Evolutionary conservation across 1,140 invertebrate species (phyloP).

Genomic region (Wasmannia auropunctata): DNA sequence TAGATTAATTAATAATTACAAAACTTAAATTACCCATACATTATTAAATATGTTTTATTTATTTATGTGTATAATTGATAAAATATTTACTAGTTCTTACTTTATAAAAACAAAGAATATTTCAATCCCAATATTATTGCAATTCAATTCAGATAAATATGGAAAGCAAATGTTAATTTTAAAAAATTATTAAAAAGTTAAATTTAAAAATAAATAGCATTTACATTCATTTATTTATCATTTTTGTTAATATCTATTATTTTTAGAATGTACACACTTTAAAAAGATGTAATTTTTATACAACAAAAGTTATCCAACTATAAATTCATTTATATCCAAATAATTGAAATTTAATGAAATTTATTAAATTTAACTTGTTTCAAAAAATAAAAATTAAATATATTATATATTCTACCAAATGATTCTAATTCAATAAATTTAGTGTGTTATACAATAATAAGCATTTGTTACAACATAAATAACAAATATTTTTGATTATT

Average conservation of each 20-base stretch:
- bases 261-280: neutral
- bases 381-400: constrained; percentile 1
- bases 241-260: neutral
- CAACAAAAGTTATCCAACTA: neutral
- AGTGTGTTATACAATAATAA: constrained; percentile 2
- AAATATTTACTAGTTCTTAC: neutral
- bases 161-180: neutral
- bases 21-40: neutral
- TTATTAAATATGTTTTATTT: neutral
- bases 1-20: no score
- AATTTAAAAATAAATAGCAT: neutral
- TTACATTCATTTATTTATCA: neutral
- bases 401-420: neutral
- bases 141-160: neutral
- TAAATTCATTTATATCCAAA: neutral
- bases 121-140: neutral
- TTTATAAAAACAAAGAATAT: neutral
- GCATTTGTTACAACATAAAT: no score
- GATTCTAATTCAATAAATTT: neutral
- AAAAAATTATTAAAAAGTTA: neutral
- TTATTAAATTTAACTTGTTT: neutral
- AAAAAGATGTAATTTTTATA: constrained; percentile 4
- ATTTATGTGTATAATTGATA: no score
- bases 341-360: constrained; percentile 19
- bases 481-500: constrained; percentile 5